These are phyloP conservation scores for Rutilus rutilus DNA, from an alignment of 2,113 vertebrate genomes.

Conservation along the genomic window DNA sequence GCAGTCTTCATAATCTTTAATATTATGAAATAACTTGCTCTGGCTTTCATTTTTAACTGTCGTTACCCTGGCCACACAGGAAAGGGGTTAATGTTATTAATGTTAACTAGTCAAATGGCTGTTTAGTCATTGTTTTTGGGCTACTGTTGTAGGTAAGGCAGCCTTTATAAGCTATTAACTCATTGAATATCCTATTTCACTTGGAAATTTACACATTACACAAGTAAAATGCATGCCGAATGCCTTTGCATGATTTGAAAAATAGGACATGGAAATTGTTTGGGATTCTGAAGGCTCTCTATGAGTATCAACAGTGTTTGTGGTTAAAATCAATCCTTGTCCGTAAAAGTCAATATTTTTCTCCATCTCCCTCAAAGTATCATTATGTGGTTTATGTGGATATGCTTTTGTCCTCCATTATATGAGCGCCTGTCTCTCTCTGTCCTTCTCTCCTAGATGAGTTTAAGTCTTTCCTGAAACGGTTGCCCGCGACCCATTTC, in stretches of 20 bases:
- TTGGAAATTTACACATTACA: neutral
- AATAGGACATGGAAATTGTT: neutral
- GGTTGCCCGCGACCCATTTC: slow-evolving; percentile 95
- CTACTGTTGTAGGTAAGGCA: neutral
- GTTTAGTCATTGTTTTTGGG: neutral
- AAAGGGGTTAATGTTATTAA: neutral
- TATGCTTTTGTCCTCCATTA: neutral
- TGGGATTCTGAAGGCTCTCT: neutral
- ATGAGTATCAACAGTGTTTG: neutral
- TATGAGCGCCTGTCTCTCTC: neutral
- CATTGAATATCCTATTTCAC: too few relatives aligned
- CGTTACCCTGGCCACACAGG: neutral
- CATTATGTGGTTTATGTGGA: slow-evolving; percentile 16
- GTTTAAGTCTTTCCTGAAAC: slow-evolving; percentile 98
- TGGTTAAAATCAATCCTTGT: slow-evolving; percentile 12
- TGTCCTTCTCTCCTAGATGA: slow-evolving; percentile 79
- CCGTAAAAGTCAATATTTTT: neutral
- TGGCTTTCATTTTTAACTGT: too few relatives aligned
- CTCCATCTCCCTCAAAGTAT: neutral
- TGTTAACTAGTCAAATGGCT: neutral
- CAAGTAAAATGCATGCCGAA: neutral
- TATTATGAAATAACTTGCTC: too few relatives aligned
- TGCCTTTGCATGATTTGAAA: neutral
- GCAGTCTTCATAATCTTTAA: too few relatives aligned
- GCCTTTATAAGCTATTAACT: neutral